Evolutionary conservation across 2,888 invertebrate species (phyloP), one percentile per base, ranked within the genome.

Genomic region (Mythimna pallens): DNA sequence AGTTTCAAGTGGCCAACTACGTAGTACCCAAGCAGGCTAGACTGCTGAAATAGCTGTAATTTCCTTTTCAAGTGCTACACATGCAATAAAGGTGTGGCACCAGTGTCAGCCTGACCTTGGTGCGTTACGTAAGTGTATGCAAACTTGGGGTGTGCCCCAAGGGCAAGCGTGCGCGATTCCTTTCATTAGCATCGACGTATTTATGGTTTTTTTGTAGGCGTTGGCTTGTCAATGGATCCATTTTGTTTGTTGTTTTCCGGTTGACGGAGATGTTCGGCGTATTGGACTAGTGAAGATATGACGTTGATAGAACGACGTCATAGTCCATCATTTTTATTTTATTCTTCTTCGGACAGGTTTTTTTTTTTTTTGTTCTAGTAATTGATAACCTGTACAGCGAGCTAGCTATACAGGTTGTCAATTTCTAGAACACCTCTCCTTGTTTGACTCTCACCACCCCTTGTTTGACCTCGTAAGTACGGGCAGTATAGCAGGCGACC

Each of bases 101-200:
- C 83, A 92, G 92, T 93, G 92, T 89, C 89, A 88, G 90, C 72
- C 83, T 88, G 93, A 90, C 95, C 94, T 95, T 94, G 92, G 20
- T 3, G 55, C 10, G 76, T 93, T 94, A 94, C 91, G 90, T 94
- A 94, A 94, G 80, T 86, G 88, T 89, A 91, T 93, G 91, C 91
- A 91, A 92, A 90, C 83, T 72, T 81, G 67, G 85, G 91, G 92
- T 85, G 88, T 91, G 94, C 90, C 82, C 89, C 91, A 94, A 93
- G 92, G 88, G 86, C 88, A 81, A 81, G 88, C 85, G 89, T 68
- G 40, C 77, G 89, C 89, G 89, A 86, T 87, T 82, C 65, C 65
- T 74, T 76, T 80, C 66, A 73, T 80, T 80, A 76, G 76, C 78
- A 77, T 76, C 76, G 55, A 40, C 52, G 69, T 80, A 70, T 78